These are phyloP conservation scores for Cecidostiba fungosa DNA, from an alignment of 2,888 invertebrate species.

Conservation along the genomic window DNA sequence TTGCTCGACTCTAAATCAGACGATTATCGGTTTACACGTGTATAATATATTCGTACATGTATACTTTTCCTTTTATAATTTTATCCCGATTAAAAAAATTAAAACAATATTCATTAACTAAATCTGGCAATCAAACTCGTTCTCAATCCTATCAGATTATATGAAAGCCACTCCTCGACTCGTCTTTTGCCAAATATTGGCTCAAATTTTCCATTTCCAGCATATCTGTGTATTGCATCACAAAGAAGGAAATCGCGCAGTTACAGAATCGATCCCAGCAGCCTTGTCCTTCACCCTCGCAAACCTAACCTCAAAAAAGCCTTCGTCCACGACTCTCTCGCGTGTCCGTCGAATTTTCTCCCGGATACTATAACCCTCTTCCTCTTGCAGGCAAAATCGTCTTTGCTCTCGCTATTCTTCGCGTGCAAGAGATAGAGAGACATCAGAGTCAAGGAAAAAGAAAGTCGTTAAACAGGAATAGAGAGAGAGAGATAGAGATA, in stretches of 20 bases:
- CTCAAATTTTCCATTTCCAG: background rate
- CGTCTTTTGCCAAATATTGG: too few relatives aligned
- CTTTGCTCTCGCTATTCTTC: background rate
- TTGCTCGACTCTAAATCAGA: background rate
- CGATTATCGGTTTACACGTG: background rate
- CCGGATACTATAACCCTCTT: background rate
- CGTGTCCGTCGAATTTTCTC: conserved; percentile 14
- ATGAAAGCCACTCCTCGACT: too few relatives aligned
- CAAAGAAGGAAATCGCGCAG: background rate
- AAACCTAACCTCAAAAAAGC: conserved; percentile 19
- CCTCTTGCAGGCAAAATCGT: background rate
- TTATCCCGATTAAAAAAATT: too few relatives aligned
- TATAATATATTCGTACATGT: background rate
- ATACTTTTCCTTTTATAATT: too few relatives aligned
- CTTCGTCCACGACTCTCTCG: conserved; percentile 1
- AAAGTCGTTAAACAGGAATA: background rate
- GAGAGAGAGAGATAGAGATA: background rate
- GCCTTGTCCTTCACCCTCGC: background rate
- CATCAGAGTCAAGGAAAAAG: background rate
- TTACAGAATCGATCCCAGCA: conserved; percentile 54
- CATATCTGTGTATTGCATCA: background rate
- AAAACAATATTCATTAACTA: too few relatives aligned
- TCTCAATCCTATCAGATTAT: background rate
- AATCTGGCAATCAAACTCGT: too few relatives aligned
- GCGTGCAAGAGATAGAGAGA: background rate